Percentiles rank a stretch among this genome's conserved stretches.
These are phyloP conservation scores for Laterallus jamaicensis DNA, from an alignment of 2,113 vertebrate genomes.

Conservation along the genomic window DNA sequence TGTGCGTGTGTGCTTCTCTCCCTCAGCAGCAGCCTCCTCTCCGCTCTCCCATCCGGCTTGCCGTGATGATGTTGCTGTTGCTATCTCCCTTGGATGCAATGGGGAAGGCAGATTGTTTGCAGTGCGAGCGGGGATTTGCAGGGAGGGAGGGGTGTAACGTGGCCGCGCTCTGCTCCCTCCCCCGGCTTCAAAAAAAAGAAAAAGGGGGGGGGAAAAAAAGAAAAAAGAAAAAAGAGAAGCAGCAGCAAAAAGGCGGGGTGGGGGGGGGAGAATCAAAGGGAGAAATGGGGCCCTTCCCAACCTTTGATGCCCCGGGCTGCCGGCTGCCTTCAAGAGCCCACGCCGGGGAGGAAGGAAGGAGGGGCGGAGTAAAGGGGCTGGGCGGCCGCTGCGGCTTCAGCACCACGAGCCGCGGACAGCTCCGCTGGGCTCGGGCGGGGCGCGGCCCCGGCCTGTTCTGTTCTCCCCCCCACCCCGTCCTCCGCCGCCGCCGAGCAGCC, in stretches of 20 bases:
- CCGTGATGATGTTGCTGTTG: conserved; percentile 71
- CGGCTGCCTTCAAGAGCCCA: conserved; percentile 25
- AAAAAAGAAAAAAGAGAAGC: background rate
- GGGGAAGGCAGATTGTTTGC: conserved; percentile 66
- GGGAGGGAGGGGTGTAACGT: conserved; percentile 57
- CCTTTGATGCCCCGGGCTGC: background rate
- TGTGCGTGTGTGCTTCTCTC: conserved; percentile 11
- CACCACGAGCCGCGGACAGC: background rate
- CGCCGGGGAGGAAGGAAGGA: background rate
- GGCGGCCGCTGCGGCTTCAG: conserved; percentile 54
- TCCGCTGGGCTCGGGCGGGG: background rate
- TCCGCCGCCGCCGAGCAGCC: conserved; percentile 69
- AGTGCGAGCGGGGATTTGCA: conserved; percentile 59
- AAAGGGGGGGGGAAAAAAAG: background rate
- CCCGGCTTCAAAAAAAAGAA: background rate
- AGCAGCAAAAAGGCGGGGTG: background rate
- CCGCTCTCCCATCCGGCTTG: conserved; percentile 53
- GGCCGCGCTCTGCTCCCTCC: background rate
- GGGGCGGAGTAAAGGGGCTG: background rate
- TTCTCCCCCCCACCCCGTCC: too few relatives aligned
- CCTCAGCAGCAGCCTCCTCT: conserved; percentile 55
- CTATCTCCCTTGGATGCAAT: conserved; percentile 67
- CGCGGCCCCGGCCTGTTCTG: background rate
- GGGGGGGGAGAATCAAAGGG: background rate
- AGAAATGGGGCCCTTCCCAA: background rate